A percentile compares a stretch with the other conserved stretches of the same genome.
Conservation (phyloP, 2,888 invertebrate species). For the Liposcelis brunnea region DNA sequence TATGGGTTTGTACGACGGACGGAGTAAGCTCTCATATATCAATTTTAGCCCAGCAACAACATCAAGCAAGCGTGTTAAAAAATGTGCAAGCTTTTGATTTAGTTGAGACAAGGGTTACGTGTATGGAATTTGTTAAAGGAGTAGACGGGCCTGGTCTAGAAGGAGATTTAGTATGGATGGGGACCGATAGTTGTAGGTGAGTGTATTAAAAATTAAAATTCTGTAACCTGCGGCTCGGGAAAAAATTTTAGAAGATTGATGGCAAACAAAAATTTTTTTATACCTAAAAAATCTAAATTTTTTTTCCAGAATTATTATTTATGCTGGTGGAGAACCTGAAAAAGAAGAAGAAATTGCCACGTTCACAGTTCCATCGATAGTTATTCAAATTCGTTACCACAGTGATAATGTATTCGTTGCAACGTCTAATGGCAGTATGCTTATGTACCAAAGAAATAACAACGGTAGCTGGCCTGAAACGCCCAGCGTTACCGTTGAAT, state of each 20-base stretch:
- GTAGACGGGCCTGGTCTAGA: constrained; percentile 27
- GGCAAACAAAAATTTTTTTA: no score
- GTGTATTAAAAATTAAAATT: constrained; percentile 10
- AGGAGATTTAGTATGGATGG: constrained; percentile 78
- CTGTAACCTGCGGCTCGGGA: background rate
- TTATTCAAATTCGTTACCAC: constrained; percentile 63
- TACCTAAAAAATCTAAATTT: background rate
- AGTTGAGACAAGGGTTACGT: constrained; percentile 62
- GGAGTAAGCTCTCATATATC: constrained; percentile 60
- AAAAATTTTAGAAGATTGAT: no score
- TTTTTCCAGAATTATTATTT: constrained; percentile 45
- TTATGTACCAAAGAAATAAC: constrained; percentile 50
- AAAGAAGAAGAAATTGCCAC: constrained; percentile 41
- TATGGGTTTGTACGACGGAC: constrained; percentile 82
- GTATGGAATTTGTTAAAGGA: constrained; percentile 72
- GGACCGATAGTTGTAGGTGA: constrained; percentile 60
- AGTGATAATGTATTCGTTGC: constrained; percentile 83
- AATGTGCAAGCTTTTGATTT: constrained; percentile 62
- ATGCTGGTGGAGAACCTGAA: constrained; percentile 72
- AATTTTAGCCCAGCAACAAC: constrained; percentile 53
- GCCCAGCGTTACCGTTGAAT: constrained; percentile 51
- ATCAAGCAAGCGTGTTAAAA: constrained; percentile 53
- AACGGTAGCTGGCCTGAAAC: constrained; percentile 33
- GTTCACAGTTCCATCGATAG: constrained; percentile 45
- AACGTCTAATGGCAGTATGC: constrained; percentile 55